phyloP scores from a whole-genome alignment of 2,113 vertebrate species.

The Athene noctua region DNA sequence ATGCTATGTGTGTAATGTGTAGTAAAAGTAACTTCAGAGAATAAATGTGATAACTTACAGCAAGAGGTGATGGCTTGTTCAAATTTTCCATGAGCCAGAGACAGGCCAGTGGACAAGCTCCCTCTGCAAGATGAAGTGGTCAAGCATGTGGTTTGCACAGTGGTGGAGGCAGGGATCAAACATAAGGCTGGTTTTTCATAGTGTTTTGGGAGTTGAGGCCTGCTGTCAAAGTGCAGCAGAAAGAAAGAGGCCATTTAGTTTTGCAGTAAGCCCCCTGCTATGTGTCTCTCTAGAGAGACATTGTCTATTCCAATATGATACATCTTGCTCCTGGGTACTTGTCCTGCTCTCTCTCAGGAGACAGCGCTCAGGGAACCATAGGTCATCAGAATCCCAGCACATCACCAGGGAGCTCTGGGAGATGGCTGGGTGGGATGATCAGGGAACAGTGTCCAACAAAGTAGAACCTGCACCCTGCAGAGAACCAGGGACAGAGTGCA shows the following conservation, averaged over 20 bases:
- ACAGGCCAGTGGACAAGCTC: background rate
- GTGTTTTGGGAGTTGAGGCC: background rate
- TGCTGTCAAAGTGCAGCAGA: background rate
- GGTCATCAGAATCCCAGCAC: background rate
- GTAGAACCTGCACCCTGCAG: background rate
- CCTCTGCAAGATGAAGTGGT: background rate
- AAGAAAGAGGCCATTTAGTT: background rate
- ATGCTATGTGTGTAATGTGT: background rate
- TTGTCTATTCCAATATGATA: background rate
- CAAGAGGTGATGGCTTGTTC: background rate
- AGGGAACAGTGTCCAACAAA: background rate
- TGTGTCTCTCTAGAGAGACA: background rate
- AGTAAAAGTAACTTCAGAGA: background rate
- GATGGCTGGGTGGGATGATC: background rate
- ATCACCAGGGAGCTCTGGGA: background rate
- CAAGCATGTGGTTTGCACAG: background rate
- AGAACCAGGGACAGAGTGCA: background rate
- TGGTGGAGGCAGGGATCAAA: background rate
- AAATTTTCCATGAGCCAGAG: background rate
- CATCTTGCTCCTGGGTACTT: background rate
- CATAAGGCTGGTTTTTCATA: background rate
- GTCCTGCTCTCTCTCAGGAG: background rate
- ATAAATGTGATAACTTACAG: background rate
- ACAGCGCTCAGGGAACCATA: accelerated
- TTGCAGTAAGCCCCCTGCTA: background rate